Conservation (phyloP, 2,888 invertebrate species). For the Ectropis crepuscularia region DNA sequence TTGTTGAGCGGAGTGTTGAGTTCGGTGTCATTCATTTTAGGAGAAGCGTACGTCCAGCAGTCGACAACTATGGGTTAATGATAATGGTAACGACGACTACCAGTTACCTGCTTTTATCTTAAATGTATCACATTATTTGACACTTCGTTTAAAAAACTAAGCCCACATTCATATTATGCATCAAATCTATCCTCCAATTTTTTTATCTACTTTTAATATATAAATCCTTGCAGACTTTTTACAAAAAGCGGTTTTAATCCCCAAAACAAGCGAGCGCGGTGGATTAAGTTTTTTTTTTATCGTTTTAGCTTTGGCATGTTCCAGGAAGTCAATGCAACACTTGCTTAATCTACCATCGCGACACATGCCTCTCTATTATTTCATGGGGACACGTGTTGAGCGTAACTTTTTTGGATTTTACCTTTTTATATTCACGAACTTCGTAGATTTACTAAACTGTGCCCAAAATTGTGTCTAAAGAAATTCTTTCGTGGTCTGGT, state of each 20-base stretch:
- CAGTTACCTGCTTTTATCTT: too few relatives aligned
- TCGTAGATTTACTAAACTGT: too few relatives aligned
- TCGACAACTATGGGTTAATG: too few relatives aligned
- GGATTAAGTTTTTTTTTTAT: slow-evolving; percentile 45
- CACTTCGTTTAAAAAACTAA: slow-evolving; percentile 13
- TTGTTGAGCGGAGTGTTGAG: too few relatives aligned
- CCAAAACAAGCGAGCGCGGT: slow-evolving; percentile 62
- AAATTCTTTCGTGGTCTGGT: too few relatives aligned
- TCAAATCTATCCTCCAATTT: slow-evolving; percentile 43
- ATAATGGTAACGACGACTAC: too few relatives aligned
- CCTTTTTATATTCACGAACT: slow-evolving; percentile 43
- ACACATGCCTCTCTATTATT: slow-evolving; percentile 71
- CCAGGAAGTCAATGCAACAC: slow-evolving; percentile 73
- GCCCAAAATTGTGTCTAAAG: too few relatives aligned
- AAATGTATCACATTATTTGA: too few relatives aligned
- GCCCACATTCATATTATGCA: slow-evolving; percentile 47
- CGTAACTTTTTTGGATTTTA: slow-evolving; percentile 45
- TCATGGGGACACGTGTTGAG: slow-evolving; percentile 72
- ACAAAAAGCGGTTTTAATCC: slow-evolving; percentile 60
- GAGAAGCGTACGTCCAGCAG: too few relatives aligned
- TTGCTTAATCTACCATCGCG: slow-evolving; percentile 77
- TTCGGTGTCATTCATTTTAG: too few relatives aligned
- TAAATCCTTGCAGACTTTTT: slow-evolving; percentile 43
- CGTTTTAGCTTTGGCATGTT: slow-evolving; percentile 54
- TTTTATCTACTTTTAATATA: slow-evolving; percentile 29